Evolutionary conservation across 2,888 invertebrate species (phyloP), one percentile per base, ranked within the genome.

Genomic region (Dorcus hopei): DNA sequence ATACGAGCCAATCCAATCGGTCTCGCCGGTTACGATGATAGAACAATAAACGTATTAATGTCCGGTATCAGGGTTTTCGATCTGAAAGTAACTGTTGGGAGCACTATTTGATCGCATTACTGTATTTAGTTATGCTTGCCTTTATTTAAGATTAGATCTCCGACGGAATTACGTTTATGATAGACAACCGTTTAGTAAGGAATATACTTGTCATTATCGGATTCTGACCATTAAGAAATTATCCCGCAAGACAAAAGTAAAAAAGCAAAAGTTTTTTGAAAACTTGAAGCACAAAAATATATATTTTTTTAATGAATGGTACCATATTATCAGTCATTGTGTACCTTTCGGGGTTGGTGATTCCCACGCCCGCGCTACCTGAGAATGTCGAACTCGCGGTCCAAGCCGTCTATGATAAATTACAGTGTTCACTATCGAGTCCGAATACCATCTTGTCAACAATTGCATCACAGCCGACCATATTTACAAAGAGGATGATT

Each of bases 61-160:
- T 59, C 54, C 14, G 43, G 50, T 59, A 59, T 62, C 57, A 23
- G 33, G 47, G 52, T 53, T 57, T 57, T 38, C 54, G 45, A 65
- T 65, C 65, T 61, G 49, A 59, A 57, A 57, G 58, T 53, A 57
- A 64, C 67, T 60, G 64, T 62, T 67, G 65, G 64, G 57, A 65
- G 64, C 61, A 59, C 54, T 55, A 68, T 72, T 72, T 73, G 74
- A 75, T 76, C 73, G 71, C 72, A 74, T 75, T 74, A 74, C 73
- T 70, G 70, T 74, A 74, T 76, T 75, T 74, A 71, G 76, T 71
- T 72, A 74, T 74, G 74, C 26, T 33, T 33, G 26, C 71, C 68
- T 66, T 67, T 68, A 70, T 72, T 74, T 66, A 63, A 70, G 73
- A 73, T 75, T 71, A 65, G 59, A 75, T 75, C 74, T 68, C 74